Percentiles rank a stretch among this genome's conserved stretches.
These are phyloP conservation scores for Pasiphila rectangulata DNA, from an alignment of 2,888 invertebrate genomes.

Conservation along the genomic window DNA sequence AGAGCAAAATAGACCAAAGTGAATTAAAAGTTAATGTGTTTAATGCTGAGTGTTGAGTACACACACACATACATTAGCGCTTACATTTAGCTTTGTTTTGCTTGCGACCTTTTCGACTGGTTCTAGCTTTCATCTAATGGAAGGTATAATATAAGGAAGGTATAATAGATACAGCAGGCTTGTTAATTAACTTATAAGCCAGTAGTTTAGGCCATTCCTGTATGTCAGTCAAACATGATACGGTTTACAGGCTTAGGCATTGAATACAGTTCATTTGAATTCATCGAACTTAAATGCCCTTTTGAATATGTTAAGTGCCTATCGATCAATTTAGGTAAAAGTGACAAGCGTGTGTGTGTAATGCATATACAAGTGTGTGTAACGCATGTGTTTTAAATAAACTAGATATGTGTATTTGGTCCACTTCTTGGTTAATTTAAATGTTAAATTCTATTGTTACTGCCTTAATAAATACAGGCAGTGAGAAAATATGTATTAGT, in stretches of 20 bases:
- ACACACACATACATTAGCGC: not conserved
- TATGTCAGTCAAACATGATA: too few species aligned
- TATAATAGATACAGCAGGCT: too few species aligned
- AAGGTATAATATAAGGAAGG: too few species aligned
- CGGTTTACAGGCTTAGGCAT: too few species aligned
- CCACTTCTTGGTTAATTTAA: slow-evolving; percentile 26
- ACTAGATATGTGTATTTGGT: slow-evolving; percentile 18
- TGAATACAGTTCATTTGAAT: too few species aligned
- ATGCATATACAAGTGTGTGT: too few species aligned
- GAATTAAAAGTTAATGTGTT: slow-evolving; percentile 1
- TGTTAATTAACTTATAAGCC: too few species aligned
- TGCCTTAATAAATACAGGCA: slow-evolving; percentile 31
- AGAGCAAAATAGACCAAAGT: not conserved
- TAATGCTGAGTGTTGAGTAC: not conserved
- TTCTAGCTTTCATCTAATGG: not conserved
- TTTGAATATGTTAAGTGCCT: too few species aligned
- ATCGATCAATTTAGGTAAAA: too few species aligned
- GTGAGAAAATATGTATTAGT: slow-evolving; percentile 18
- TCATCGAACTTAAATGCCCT: too few species aligned
- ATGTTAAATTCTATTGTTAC: slow-evolving; percentile 32
- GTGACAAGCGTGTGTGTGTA: too few species aligned
- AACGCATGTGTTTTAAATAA: slow-evolving; percentile 14
- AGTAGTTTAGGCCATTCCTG: too few species aligned
- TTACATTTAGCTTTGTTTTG: not conserved
- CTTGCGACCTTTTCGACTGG: not conserved